Evolutionary conservation across 2,113 vertebrate species (phyloP).

Genomic region (Phalacrocorax brasilianus): DNA sequence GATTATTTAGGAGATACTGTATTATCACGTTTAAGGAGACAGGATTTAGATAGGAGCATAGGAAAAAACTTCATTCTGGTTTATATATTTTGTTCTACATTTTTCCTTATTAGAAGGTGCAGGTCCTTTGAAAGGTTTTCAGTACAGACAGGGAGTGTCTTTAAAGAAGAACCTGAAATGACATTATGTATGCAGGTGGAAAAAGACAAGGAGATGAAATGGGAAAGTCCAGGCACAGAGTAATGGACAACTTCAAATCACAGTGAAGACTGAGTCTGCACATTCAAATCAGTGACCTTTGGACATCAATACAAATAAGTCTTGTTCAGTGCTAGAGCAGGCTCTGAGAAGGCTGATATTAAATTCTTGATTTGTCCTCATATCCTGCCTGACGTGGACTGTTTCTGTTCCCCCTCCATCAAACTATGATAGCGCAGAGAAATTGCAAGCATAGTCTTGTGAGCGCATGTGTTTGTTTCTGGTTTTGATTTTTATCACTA

Average conservation of each 20-base stretch:
- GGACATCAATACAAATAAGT: background rate
- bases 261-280: background rate
- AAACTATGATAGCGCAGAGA: background rate
- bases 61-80: background rate
- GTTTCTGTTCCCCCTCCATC: background rate
- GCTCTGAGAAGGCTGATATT: background rate
- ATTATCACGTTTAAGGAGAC: background rate
- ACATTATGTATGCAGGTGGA: background rate
- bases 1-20: background rate
- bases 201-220: background rate
- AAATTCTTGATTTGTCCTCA: background rate
- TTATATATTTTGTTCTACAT: background rate
- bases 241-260: background rate
- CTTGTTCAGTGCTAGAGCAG: background rate
- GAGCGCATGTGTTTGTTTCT: background rate
- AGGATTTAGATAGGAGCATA: background rate
- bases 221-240: background rate
- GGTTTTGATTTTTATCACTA: background rate
- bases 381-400: background rate
- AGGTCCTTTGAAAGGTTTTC: background rate
- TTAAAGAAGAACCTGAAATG: background rate
- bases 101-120: background rate
- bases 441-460: background rate
- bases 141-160: background rate
- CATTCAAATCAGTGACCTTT: background rate